Evolutionary conservation across 2,797 vertebrate species (phyloP).

Genomic region (Gallinago nigripennis): DNA sequence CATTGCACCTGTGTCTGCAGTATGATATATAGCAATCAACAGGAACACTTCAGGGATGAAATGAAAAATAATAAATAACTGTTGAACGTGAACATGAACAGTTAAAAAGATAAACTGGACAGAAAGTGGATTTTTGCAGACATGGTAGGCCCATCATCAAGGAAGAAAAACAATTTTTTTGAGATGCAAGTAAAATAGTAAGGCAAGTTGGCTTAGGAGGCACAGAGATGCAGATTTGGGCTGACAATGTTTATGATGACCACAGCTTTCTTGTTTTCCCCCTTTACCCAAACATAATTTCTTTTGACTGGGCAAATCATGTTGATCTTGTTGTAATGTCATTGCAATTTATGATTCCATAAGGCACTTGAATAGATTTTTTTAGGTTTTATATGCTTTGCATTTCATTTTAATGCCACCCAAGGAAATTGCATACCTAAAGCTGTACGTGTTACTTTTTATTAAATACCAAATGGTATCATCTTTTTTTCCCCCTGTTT

Average conservation of each 20-base stretch:
- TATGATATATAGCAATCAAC: not conserved
- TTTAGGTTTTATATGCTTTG: conserved; percentile 52
- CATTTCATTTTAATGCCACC: conserved; percentile 66
- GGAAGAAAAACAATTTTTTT: not conserved
- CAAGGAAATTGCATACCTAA: conserved; percentile 64
- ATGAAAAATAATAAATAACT: not conserved
- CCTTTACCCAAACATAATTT: conserved; percentile 54
- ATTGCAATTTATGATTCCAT: conserved; percentile 67
- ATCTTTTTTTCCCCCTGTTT: not conserved
- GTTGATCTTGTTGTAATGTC: conserved; percentile 63
- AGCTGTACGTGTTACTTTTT: conserved; percentile 34
- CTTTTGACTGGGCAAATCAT: conserved; percentile 68
- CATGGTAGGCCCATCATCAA: not conserved
- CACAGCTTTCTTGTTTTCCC: conserved; percentile 27
- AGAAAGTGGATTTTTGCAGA: conserved; percentile 14
- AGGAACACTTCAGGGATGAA: not conserved
- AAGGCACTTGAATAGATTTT: conserved; percentile 53
- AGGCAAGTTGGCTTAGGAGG: conserved; percentile 24
- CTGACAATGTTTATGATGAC: conserved; percentile 63
- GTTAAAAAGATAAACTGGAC: not conserved
- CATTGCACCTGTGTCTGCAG: not conserved
- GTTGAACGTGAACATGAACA: not conserved
- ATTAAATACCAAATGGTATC: conserved; percentile 28
- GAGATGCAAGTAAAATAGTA: conserved; percentile 39
- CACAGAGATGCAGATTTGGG: conserved; percentile 45